Base-by-base conservation (phyloP, 2,888 invertebrate genomes). In the Sesia bembeciformis region DNA sequence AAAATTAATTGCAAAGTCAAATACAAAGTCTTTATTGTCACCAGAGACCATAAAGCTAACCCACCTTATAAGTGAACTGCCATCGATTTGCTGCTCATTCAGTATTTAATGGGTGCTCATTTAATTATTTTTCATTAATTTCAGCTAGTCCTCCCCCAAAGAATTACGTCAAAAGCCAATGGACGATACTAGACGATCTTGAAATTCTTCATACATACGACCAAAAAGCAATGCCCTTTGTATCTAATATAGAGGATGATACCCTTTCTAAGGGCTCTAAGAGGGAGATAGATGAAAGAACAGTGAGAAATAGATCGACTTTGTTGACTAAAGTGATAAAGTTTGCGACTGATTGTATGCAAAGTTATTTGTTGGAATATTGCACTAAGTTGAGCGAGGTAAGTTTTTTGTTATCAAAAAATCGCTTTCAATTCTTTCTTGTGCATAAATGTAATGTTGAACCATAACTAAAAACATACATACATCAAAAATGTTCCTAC, bases 371-470 rank as follows among this genome's bases (percentile, higher is more conserved):
- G 49, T 68, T 92, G 57, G 85, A 89, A 53, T 87, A 84, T 3
- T 89, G 90, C 57, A 90, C 84, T n/a, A 80, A 73, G 61, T 63
- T 91, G 8, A 91, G 91, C 58, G 91, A 91, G 78, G 88, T 90
- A 4, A 57, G 68, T 60, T 23, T 52, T 54, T 23, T 23, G 1
- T 23, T 23, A 23, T 23, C 23, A 23, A 23, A 23, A 23, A 23
- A 23, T 23, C 23, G 23, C 1, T 23, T 23, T 23, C 23, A 23
- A 23, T 23, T 23, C 23, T 23, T 23, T 23, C 23, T 23, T 23
- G 23, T 23, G 23, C 23, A 23, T 2, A 23, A 23, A 23, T 23
- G 23, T 23, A 23, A 23, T 23, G 23, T 23, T 23, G 1, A 23
- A 23, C 23, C 23, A 23, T 1, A 23, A 23, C 23, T 23, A 23